A percentile compares a stretch with the other conserved stretches of the same genome.
These are phyloP conservation scores for Vireo griseus DNA, from an alignment of 2,797 vertebrate species.

Conservation along the genomic window DNA sequence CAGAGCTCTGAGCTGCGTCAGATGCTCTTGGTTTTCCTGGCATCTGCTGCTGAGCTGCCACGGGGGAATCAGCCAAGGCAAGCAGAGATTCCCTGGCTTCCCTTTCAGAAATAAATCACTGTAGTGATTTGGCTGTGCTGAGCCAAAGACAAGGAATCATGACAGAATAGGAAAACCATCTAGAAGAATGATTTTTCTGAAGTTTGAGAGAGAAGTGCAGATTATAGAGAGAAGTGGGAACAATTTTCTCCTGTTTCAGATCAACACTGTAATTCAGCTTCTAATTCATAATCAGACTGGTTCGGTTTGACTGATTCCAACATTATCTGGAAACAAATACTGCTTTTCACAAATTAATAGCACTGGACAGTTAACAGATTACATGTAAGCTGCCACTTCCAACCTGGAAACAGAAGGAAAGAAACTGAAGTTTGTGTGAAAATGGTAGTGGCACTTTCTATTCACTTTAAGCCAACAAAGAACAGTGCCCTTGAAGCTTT, in stretches of 20 bases:
- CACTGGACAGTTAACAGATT: background rate
- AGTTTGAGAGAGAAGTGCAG: background rate
- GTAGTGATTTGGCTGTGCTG: background rate
- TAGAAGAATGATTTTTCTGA: background rate
- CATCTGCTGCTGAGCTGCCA: background rate
- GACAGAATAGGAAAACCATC: background rate
- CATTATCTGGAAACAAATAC: background rate
- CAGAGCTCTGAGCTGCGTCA: background rate
- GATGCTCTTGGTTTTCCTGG: rapidly evolving
- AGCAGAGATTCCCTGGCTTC: background rate
- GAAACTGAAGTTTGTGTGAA: background rate
- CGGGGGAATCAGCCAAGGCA: background rate
- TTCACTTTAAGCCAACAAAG: background rate
- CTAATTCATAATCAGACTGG: background rate
- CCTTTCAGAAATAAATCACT: background rate
- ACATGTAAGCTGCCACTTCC: background rate
- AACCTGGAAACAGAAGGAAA: background rate
- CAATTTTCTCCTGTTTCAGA: background rate
- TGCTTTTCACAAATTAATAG: background rate
- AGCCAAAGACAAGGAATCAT: background rate
- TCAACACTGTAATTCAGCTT: background rate
- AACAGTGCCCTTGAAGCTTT: background rate
- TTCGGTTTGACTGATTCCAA: background rate
- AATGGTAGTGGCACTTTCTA: background rate
- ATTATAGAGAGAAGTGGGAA: background rate